Base-by-base conservation (phyloP, 2,888 invertebrate species). In the Agriopis leucophaearia region DNA sequence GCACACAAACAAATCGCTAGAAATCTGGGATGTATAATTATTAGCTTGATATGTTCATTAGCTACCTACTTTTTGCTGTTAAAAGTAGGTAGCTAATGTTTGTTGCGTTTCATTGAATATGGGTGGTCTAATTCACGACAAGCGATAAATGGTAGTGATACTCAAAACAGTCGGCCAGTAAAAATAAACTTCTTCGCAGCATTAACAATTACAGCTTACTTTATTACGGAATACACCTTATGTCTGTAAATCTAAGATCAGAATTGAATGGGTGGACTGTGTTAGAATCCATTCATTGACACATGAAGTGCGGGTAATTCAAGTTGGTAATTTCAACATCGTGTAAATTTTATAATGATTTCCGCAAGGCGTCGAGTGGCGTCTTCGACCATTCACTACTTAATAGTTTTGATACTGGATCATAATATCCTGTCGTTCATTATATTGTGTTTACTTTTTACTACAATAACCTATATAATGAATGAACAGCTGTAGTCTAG, bases 371-470 rank as follows among this genome's bases (percentile, higher is more conserved):
- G 72, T 85, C 86, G 72, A 74, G 73, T 86, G 72, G 55, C 56
- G 38, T 40, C 73, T 76, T 83, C 74, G 76, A 78, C 83, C 88
- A 87, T 89, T 89, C 83, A 87, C 81, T 75, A 79, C 82, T 83
- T 83, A 87, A 88, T 90, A 91, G 90, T 92, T 92, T 85, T 90
- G 91, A 88, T 87, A 92, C 83, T 74, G 74, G 89, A 91, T 84
- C 89, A 86, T 90, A 87, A 92, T 91, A 90, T 92, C 92, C 92
- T 91, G 91, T 79, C 70, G 75, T 72, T 75, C 80, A 84, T 86
- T 86, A 88, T 88, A 90, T 87, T 87, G 83, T 86, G 90, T 91
- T 90, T 89, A 87, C 86, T 89, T 90, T 90, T 88, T 87, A 89
- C 87, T 87, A 81, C 87, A 88, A 88, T 89, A 88, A 81, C 83